Percentiles rank a stretch among this genome's conserved stretches.
These are phyloP conservation scores for Engraulis encrasicolus DNA, from an alignment of 2,113 vertebrate genomes.

Conservation along the genomic window DNA sequence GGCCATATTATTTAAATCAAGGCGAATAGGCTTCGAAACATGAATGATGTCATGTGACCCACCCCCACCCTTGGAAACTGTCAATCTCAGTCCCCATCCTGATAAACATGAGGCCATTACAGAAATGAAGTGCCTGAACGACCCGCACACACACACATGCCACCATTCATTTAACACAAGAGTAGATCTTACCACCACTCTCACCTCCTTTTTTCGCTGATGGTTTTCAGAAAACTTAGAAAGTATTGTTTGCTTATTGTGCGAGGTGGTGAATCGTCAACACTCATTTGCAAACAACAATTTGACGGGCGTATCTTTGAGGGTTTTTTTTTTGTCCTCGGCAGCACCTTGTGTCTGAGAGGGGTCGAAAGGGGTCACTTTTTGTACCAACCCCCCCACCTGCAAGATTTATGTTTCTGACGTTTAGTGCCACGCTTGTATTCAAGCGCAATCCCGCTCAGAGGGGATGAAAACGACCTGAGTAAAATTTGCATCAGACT, in stretches of 20 bases:
- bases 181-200: not conserved
- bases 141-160: slow-evolving; percentile 43
- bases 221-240: not conserved
- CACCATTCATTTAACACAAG: not conserved
- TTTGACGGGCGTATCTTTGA: not conserved
- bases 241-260: not conserved
- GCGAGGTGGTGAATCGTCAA: not conserved
- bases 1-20: slow-evolving; percentile 61
- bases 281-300: not conserved
- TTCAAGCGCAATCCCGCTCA: not conserved
- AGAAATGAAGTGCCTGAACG: slow-evolving; percentile 69
- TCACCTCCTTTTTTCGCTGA: not conserved
- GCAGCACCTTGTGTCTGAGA: not conserved
- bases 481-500: not conserved
- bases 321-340: not conserved
- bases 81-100: slow-evolving; percentile 58
- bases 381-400: not conserved
- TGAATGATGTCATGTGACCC: slow-evolving; percentile 70
- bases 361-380: not conserved
- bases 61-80: slow-evolving; percentile 43
- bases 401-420: not conserved
- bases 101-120: slow-evolving; percentile 70
- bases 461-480: not conserved
- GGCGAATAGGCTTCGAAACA: slow-evolving; percentile 62
- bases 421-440: slow-evolving; percentile 4